phyloP scores from a whole-genome alignment of 2,113 vertebrate genomes.

The Scortum barcoo region DNA sequence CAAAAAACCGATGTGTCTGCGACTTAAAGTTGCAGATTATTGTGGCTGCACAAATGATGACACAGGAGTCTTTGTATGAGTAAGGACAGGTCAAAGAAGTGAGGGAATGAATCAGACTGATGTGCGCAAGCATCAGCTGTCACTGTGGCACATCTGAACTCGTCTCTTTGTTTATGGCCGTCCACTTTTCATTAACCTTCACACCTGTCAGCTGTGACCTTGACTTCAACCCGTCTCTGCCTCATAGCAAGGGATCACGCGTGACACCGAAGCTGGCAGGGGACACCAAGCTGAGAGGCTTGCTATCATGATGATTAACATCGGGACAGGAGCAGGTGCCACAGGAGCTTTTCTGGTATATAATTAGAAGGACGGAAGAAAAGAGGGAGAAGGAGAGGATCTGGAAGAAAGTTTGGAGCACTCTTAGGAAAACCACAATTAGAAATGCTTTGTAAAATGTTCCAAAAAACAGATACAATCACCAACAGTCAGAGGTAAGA shows the following conservation, averaged over 20 bases:
- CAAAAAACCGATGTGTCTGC: too few species aligned
- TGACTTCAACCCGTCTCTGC: not conserved
- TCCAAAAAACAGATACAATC: not conserved
- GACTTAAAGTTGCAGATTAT: too few species aligned
- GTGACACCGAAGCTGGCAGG: not conserved
- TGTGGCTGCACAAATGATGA: not conserved
- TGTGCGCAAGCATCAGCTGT: not conserved
- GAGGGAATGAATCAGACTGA: slow-evolving; percentile 7
- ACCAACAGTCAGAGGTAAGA: not conserved
- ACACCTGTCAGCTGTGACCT: slow-evolving; percentile 54
- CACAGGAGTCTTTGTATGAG: not conserved
- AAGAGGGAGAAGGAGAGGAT: not conserved
- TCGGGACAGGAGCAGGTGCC: slow-evolving; percentile 10
- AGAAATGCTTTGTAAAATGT: slow-evolving; percentile 1
- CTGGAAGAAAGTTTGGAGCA: not conserved
- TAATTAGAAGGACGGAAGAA: slow-evolving; percentile 20
- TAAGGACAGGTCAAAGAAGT: not conserved
- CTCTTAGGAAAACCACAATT: not conserved
- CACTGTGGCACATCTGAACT: slow-evolving; percentile 9
- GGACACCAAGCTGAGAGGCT: slow-evolving; percentile 22
- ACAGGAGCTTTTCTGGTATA: not conserved
- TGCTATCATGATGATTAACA: slow-evolving; percentile 31
- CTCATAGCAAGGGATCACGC: slow-evolving; percentile 6
- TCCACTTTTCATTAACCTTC: slow-evolving; percentile 39
- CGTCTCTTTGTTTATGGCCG: not conserved